Percentiles rank a stretch among this genome's conserved stretches.
phyloP scores from a whole-genome alignment of 2,797 vertebrate species.

The Agapornis canus region DNA sequence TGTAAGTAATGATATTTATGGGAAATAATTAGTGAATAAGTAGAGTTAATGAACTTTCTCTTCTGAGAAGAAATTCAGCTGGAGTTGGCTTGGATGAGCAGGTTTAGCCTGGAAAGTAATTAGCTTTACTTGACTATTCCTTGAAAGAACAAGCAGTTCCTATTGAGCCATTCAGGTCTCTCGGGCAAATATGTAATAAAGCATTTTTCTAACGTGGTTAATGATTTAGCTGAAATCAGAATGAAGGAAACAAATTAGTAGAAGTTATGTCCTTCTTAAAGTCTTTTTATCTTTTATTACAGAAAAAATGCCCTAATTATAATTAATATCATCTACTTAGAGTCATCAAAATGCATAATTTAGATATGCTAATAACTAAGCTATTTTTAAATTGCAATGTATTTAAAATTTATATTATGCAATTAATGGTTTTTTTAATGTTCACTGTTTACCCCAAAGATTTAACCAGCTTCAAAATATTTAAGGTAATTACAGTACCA shows the following conservation, averaged over 20 bases:
- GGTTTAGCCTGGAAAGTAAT: conserved; percentile 8
- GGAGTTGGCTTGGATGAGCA: background rate
- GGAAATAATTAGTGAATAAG: background rate
- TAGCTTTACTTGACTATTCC: background rate
- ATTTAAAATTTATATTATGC: conserved; percentile 41
- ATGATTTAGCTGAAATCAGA: conserved; percentile 53
- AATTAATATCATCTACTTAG: conserved; percentile 46
- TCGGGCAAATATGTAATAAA: background rate
- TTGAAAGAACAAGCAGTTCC: conserved; percentile 13
- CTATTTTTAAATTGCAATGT: conserved; percentile 30
- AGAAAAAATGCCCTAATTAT: conserved; percentile 25
- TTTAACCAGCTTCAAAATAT: background rate
- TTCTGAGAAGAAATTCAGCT: conserved; percentile 1
- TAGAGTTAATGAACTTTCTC: background rate
- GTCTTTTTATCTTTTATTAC: background rate
- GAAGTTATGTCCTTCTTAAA: background rate
- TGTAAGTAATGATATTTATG: background rate
- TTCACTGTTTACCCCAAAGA: conserved; percentile 2
- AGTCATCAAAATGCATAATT: conserved; percentile 31
- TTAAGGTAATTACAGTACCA: background rate
- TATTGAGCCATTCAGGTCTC: background rate
- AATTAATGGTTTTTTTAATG: conserved; percentile 13
- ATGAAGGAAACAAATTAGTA: conserved; percentile 53
- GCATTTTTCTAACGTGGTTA: background rate
- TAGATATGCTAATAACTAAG: conserved; percentile 35